Percentiles rank a stretch among this genome's conserved stretches.
These are phyloP conservation scores for Equus quagga DNA, from an alignment of 2,113 vertebrate species.

Conservation along the genomic window DNA sequence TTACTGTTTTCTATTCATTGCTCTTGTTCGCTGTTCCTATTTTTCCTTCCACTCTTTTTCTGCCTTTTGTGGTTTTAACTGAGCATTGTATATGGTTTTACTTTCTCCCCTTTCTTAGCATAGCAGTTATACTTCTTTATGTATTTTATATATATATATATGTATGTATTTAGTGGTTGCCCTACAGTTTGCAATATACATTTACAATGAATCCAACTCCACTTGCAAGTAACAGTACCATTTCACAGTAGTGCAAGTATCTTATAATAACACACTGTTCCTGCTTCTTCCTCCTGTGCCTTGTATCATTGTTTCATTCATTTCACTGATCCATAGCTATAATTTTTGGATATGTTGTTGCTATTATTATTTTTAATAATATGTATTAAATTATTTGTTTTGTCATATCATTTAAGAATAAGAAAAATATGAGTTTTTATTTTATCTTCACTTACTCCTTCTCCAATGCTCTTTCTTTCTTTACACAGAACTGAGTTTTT, in stretches of 20 bases:
- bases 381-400: not conserved
- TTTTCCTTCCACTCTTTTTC: not conserved
- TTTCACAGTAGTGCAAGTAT: not conserved
- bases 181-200: too few species aligned
- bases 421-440: not conserved
- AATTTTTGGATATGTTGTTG: not conserved
- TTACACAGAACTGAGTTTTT: not conserved
- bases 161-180: too few species aligned
- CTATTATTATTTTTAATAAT: not conserved
- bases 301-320: not conserved
- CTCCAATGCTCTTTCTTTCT: not conserved
- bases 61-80: not conserved
- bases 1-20: not conserved
- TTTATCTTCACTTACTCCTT: not conserved
- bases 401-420: not conserved
- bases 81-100: not conserved
- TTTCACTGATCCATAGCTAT: not conserved
- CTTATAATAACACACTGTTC: not conserved
- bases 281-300: not conserved
- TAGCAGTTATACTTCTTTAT: too few species aligned
- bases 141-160: too few species aligned
- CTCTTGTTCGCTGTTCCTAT: too few species aligned
- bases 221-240: not conserved
- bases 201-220: not conserved
- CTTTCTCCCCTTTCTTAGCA: too few species aligned